These are phyloP conservation scores for Actenoides lindsayi DNA, from an alignment of 2,113 vertebrate genomes.

Conservation along the genomic window DNA sequence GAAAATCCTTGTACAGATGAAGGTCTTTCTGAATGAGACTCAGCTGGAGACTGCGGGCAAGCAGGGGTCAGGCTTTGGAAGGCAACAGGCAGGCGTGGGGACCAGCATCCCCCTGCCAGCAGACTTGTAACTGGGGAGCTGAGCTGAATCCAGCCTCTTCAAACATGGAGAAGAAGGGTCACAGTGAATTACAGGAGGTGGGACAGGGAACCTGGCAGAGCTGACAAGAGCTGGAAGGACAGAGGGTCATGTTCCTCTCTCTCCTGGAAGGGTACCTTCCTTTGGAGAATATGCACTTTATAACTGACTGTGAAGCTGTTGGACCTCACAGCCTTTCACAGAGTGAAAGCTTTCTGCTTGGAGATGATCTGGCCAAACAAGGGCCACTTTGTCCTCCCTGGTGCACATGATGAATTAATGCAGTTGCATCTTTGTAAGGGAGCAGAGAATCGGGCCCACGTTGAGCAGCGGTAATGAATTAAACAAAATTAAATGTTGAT, in stretches of 20 bases:
- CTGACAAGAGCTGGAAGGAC: neutral
- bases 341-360: neutral
- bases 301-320: neutral
- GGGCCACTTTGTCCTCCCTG: neutral
- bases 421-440: neutral
- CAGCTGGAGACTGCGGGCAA: rapidly evolving
- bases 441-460: neutral
- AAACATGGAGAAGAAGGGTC: neutral
- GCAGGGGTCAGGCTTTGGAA: neutral
- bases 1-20: neutral
- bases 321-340: neutral
- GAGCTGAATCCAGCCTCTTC: neutral
- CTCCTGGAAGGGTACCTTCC: neutral
- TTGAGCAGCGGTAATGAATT: neutral
- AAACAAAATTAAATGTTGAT: conserved; percentile 49
- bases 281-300: neutral
- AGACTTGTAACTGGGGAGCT: neutral
- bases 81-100: rapidly evolving
- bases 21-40: neutral
- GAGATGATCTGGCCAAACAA: neutral
- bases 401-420: neutral
- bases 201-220: neutral
- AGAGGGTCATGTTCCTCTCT: neutral
- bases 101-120: neutral
- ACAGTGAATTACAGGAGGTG: neutral